A percentile compares a stretch with the other conserved stretches of the same genome.
These are phyloP conservation scores for Dryobates pubescens DNA, from an alignment of 2,797 vertebrate genomes.

Conservation along the genomic window DNA sequence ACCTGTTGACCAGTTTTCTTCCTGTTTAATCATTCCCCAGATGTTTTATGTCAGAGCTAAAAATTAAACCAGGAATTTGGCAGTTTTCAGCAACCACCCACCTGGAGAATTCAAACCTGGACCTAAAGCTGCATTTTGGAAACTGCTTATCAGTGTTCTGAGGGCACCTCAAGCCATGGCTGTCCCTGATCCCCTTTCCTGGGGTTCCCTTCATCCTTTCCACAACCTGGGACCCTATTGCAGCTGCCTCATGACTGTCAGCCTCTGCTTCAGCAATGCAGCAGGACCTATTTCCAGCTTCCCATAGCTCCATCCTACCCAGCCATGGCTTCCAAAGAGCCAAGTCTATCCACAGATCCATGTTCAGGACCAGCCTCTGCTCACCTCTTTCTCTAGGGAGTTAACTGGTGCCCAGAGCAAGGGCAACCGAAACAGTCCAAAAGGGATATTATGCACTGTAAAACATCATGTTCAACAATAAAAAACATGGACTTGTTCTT, in stretches of 20 bases:
- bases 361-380: background rate
- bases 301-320: background rate
- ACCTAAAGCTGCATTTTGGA: background rate
- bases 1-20: background rate
- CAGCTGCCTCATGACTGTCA: background rate
- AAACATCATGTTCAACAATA: background rate
- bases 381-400: background rate
- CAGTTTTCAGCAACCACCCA: background rate
- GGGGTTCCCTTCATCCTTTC: accelerated
- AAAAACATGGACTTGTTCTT: background rate
- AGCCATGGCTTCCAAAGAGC: accelerated
- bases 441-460: accelerated
- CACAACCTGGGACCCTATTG: background rate
- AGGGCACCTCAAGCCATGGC: background rate
- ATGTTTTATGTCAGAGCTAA: background rate
- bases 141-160: background rate
- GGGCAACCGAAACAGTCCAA: background rate
- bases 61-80: background rate
- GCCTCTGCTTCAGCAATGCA: background rate
- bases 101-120: background rate
- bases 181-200: background rate
- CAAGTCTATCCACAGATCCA: accelerated
- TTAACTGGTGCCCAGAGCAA: accelerated
- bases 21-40: background rate
- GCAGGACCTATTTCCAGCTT: background rate